Evolutionary conservation across 1,140 invertebrate genomes (phyloP).

Genomic region (Bombus consobrinus): DNA sequence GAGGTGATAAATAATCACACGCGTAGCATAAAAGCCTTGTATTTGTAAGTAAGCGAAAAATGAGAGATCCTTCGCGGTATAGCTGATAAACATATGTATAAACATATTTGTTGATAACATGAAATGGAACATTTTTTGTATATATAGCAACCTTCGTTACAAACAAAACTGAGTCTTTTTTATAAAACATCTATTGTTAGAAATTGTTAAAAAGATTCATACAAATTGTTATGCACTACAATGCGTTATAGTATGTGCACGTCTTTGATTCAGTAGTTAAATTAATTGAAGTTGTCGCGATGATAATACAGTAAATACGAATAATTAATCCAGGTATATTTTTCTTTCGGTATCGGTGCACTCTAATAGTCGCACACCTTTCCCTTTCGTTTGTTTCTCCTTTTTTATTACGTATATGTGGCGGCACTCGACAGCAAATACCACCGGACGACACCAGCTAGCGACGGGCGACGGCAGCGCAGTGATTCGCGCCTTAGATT

Average conservation of each 20-base stretch:
- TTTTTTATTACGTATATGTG: too few species aligned
- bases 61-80: too few species aligned
- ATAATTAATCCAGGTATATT: constrained; percentile 39
- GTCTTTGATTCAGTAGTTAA: constrained; percentile 20
- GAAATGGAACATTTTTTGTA: neutral
- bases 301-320: constrained; percentile 28
- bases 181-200: neutral
- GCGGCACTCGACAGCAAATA: too few species aligned
- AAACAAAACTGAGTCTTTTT: neutral
- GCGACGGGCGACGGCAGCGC: too few species aligned
- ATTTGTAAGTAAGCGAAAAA: too few species aligned
- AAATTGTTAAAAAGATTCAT: neutral
- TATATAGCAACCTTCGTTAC: neutral
- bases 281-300: constrained; percentile 35
- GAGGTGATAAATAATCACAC: too few species aligned
- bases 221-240: neutral
- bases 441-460: too few species aligned
- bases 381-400: constrained; percentile 43
- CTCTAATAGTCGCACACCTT: constrained; percentile 46
- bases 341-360: constrained; percentile 46
- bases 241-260: constrained; percentile 31
- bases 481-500: too few species aligned
- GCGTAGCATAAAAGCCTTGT: too few species aligned
- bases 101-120: neutral
- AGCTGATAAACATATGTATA: too few species aligned